Evolutionary conservation across 2,797 vertebrate species (phyloP), one percentile per base, ranked within the genome.

Genomic region (Rousettus madagascariensis): DNA sequence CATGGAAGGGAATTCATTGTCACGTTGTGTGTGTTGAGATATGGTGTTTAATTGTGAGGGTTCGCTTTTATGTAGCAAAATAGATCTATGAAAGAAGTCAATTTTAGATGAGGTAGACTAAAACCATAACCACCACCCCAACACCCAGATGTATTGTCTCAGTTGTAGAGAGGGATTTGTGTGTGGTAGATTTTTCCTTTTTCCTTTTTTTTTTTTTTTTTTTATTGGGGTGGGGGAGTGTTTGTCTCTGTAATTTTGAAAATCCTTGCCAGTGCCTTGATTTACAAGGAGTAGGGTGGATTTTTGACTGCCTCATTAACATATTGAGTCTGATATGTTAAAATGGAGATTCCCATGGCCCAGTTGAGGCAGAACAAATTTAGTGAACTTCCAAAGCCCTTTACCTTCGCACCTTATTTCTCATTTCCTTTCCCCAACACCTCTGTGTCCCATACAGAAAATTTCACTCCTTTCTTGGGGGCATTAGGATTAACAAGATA

Each of bases 401-500:
- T 89, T 84, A 46, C 65, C 8, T 55, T 96, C 4, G 4, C 41
- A 33, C 65, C 49, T 77, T 38, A 15, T 86, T n/a, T 28, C 43
- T 55, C n/a, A 24, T 90, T 94, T 86, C 51, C 51, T 83, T 94
- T 72, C 33, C 20, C 41, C 33, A 28, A 72, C 49, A 61, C 55
- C 66, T 90, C 78, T 28, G 2, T 38, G 6, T 59, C 86, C 55
- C 57, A 78, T 90, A 33, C 72, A 59, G 83, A 97, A 96, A 96
- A 97, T 87, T 66, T 92, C 96, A 63, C 80, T 90, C 12, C 30
- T 46, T 97, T 94, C 94, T 94, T 2, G 6, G 95, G 91, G 78
- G 75, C 86, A 66, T 90, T 96, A 88, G 86, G 95, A 95, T 97
- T 94, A 96, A 88, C 89, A 94, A 95, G 85, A 97, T 96, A 96